phyloP scores from a whole-genome alignment of 2,113 vertebrate species.

The Grammatotria lemairii region DNA sequence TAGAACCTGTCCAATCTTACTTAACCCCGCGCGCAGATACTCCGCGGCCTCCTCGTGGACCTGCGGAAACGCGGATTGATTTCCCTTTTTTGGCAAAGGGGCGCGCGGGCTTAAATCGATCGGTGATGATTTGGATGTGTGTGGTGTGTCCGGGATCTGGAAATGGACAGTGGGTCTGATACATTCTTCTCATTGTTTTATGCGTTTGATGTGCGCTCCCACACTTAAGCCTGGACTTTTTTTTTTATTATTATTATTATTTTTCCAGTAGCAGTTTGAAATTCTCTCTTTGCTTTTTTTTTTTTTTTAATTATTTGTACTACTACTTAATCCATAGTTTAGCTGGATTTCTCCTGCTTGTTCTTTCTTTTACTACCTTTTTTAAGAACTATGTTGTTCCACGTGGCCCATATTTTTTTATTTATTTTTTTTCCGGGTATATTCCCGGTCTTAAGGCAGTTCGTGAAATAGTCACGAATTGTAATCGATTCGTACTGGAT shows the following conservation, averaged over 20 bases:
- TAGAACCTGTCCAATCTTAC: conserved; percentile 48
- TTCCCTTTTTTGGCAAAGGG: conserved; percentile 8
- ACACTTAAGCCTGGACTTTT: not conserved
- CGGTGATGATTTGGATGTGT: conserved; percentile 32
- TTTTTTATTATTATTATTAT: not conserved
- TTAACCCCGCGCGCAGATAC: conserved; percentile 40
- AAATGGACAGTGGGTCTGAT: not conserved
- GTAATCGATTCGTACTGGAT: not conserved
- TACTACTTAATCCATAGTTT: not conserved
- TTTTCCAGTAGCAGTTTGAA: not conserved
- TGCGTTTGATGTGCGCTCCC: not conserved
- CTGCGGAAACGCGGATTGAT: conserved; percentile 62
- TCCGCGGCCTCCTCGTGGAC: conserved; percentile 9
- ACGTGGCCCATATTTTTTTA: not conserved
- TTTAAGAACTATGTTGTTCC: not conserved
- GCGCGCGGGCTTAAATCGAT: conserved; percentile 46
- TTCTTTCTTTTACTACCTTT: not conserved
- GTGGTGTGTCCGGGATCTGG: not conserved
- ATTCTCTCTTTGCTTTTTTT: not conserved
- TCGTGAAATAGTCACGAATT: not conserved
- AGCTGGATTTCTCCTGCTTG: not conserved
- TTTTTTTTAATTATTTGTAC: not conserved
- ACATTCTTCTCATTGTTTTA: not conserved
- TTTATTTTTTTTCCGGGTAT: not conserved
- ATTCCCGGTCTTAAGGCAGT: not conserved